These are phyloP conservation scores for Physella acuta DNA, from an alignment of 1,140 invertebrate genomes.

Conservation along the genomic window DNA sequence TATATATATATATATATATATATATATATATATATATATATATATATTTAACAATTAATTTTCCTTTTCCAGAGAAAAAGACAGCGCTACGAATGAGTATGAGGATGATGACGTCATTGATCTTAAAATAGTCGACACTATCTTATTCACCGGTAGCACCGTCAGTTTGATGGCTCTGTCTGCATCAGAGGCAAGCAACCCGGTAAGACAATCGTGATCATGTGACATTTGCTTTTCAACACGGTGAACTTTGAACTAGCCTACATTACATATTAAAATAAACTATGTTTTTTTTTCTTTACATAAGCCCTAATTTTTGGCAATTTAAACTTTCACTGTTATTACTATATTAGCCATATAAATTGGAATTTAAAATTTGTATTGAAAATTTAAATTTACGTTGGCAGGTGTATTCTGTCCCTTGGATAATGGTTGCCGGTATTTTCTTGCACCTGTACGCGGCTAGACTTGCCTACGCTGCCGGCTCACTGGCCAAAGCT, in stretches of 20 bases:
- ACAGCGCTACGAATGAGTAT: constrained; percentile 25
- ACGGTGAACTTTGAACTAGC: too few relatives aligned
- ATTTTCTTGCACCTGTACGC: constrained; percentile 35
- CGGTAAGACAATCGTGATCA: too few relatives aligned
- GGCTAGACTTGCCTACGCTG: constrained; percentile 40
- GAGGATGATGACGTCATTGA: constrained; percentile 28
- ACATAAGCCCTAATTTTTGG: too few relatives aligned
- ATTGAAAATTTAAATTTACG: not conserved
- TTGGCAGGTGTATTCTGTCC: constrained; percentile 27
- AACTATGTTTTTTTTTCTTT: too few relatives aligned
- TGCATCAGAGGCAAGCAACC: constrained; percentile 34
- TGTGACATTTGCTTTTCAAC: too few relatives aligned
- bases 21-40: too few relatives aligned
- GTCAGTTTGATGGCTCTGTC: constrained; percentile 36
- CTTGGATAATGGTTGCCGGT: constrained; percentile 41
- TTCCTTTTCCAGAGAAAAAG: not conserved
- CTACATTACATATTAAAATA: too few relatives aligned
- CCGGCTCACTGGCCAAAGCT: constrained; percentile 36
- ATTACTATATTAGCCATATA: too few relatives aligned
- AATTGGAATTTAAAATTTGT: too few relatives aligned
- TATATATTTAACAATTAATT: not conserved
- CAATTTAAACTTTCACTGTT: too few relatives aligned
- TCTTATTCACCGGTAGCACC: constrained; percentile 34
- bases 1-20: not conserved
- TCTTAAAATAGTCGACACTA: constrained; percentile 33